phyloP scores from a whole-genome alignment of 2,113 vertebrate genomes.

The Merops nubicus region DNA sequence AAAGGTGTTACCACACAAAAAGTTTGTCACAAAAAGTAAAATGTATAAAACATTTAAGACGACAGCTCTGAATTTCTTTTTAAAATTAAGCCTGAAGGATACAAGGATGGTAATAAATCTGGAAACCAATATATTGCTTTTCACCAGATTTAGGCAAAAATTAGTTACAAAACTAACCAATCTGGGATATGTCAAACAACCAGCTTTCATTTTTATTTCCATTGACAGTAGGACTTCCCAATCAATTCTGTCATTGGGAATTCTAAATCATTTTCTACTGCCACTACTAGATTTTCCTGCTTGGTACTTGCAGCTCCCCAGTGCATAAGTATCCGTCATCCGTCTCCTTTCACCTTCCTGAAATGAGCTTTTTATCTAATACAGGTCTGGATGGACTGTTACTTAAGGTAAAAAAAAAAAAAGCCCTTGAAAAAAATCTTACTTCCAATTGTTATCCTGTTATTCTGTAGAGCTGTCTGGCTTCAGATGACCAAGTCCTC shows the following conservation, averaged over 20 bases:
- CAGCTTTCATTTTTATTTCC: not conserved
- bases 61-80: not conserved
- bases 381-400: not conserved
- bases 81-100: not conserved
- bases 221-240: not conserved
- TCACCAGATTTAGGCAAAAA: not conserved
- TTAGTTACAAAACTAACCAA: not conserved
- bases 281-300: not conserved
- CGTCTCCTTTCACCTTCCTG: not conserved
- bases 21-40: not conserved
- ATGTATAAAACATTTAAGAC: not conserved
- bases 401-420: not conserved
- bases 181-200: not conserved
- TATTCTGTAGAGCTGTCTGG: not conserved
- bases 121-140: accelerated
- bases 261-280: not conserved
- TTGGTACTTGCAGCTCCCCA: not conserved
- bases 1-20: not conserved
- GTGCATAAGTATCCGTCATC: not conserved
- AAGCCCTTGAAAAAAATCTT: not conserved
- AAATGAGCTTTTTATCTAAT: not conserved
- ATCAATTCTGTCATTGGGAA: not conserved
- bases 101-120: not conserved
- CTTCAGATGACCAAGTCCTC: not conserved
- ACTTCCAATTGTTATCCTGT: not conserved